Percentiles rank a stretch among this genome's conserved stretches.
Evolutionary conservation across 2,888 invertebrate species (phyloP).

Genomic region (Polyploca ridens): DNA sequence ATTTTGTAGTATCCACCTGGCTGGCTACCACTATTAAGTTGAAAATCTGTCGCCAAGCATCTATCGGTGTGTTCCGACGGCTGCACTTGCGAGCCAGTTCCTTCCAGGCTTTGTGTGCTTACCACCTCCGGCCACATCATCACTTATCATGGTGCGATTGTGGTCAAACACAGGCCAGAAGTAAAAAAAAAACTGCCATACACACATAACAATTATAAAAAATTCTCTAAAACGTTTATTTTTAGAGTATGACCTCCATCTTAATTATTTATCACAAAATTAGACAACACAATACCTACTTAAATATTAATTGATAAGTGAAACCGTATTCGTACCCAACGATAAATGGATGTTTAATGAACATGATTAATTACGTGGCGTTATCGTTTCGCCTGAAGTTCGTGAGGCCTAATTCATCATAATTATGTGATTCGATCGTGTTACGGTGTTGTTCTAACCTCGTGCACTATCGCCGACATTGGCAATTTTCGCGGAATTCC

Average conservation of each 20-base stretch:
- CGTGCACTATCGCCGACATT: slow-evolving; percentile 9
- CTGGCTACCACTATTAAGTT: too few species aligned
- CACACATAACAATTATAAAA: too few species aligned
- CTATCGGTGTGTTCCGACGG: too few species aligned
- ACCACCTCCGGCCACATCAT: too few species aligned
- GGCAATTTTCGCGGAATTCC: slow-evolving; percentile 10
- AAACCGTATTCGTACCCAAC: background rate
- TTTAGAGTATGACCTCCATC: too few species aligned
- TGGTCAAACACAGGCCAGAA: too few species aligned
- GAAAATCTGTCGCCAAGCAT: too few species aligned
- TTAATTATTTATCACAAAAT: background rate
- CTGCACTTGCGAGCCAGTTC: too few species aligned
- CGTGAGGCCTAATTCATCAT: slow-evolving; percentile 19
- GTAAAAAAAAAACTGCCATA: background rate
- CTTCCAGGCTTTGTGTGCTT: too few species aligned
- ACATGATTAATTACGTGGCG: slow-evolving; percentile 49
- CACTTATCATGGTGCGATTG: too few species aligned
- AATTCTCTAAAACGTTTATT: too few species aligned
- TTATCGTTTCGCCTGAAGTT: slow-evolving; percentile 33
- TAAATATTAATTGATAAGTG: slow-evolving; percentile 7
- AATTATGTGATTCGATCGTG: slow-evolving; percentile 18
- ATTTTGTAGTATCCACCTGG: too few species aligned
- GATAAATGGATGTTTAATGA: slow-evolving; percentile 39
- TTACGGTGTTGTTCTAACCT: slow-evolving; percentile 14
- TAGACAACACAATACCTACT: background rate